Evolutionary conservation across 2,113 vertebrate genomes (phyloP).

Genomic region (Manacus vitellinus): DNA sequence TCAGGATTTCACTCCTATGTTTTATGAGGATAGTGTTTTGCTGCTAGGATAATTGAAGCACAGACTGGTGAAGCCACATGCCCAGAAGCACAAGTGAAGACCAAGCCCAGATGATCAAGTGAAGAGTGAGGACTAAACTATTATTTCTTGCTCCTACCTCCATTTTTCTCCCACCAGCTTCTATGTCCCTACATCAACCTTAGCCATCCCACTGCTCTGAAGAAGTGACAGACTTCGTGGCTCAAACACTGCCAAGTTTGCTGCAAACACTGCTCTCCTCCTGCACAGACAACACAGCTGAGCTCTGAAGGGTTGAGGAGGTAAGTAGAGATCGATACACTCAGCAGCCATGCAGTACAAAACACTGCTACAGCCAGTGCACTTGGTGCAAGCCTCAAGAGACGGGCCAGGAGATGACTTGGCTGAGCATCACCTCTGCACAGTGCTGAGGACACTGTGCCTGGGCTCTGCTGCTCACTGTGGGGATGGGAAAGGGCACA

Average conservation of each 20-base stretch:
- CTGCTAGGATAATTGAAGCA: background rate
- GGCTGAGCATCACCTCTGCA: background rate
- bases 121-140: background rate
- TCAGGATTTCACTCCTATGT: background rate
- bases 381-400: background rate
- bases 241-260: fast-evolving
- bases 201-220: background rate
- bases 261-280: background rate
- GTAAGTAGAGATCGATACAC: background rate
- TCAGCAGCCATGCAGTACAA: background rate
- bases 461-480: background rate
- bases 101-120: background rate
- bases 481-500: background rate
- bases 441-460: background rate
- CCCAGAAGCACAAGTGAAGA: background rate
- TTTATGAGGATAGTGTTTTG: background rate
- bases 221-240: background rate
- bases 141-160: background rate
- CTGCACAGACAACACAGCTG: background rate
- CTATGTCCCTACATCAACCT: background rate
- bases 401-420: background rate
- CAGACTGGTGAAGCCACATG: background rate
- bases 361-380: background rate
- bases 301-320: background rate
- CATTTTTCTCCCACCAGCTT: background rate